Evolutionary conservation across 2,113 vertebrate species (phyloP).

Genomic region (Crypturellus undulatus): DNA sequence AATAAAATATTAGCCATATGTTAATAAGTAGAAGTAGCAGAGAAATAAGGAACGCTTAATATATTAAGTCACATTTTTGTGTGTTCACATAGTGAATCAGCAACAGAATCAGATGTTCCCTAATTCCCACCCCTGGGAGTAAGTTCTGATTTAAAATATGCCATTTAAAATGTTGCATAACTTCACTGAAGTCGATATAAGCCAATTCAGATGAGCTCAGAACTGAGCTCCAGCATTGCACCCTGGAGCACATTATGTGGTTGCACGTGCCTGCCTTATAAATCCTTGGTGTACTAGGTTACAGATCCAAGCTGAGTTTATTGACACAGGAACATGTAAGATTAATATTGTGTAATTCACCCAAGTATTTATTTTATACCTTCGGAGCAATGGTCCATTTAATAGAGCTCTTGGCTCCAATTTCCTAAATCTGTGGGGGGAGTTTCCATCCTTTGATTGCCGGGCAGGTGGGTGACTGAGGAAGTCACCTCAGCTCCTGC

Average conservation of each 20-base stretch:
- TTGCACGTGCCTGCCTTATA: neutral
- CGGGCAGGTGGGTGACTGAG: neutral
- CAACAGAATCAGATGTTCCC: neutral
- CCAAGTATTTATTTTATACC: neutral
- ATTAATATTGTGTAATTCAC: neutral
- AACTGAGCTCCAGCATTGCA: neutral
- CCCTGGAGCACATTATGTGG: neutral
- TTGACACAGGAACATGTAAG: neutral
- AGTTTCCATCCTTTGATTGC: neutral
- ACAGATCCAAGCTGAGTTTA: constrained; percentile 23
- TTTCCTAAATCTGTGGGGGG: neutral
- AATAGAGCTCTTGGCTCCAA: neutral
- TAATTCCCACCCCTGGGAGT: neutral
- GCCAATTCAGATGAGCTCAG: neutral
- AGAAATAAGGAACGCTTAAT: neutral
- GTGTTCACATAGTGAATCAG: neutral
- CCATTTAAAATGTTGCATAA: neutral
- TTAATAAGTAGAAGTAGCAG: neutral
- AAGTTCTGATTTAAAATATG: neutral
- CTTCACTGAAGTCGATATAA: neutral
- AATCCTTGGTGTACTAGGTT: neutral
- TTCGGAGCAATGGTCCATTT: neutral
- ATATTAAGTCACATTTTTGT: neutral
- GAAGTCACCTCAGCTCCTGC: neutral
- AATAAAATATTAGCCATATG: neutral